phyloP scores from a whole-genome alignment of 2,797 vertebrate genomes.

The Lagocephalus sceleratus region DNA sequence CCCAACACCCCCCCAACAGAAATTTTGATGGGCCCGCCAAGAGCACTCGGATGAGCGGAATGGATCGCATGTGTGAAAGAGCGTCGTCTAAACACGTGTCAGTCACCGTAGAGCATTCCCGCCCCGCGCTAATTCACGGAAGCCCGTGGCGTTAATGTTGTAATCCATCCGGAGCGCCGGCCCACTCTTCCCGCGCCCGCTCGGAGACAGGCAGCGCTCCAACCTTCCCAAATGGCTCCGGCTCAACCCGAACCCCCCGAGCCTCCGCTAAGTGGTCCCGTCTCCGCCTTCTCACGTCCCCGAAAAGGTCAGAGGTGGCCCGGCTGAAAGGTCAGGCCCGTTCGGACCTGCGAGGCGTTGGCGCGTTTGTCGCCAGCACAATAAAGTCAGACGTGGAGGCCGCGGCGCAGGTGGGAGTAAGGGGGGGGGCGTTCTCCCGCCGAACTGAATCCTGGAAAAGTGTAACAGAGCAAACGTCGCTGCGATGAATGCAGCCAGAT shows the following conservation, averaged over 20 bases:
- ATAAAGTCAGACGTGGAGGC: too few relatives aligned
- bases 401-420: too few relatives aligned
- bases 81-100: conserved; percentile 60
- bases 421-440: too few relatives aligned
- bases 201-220: conserved; percentile 71
- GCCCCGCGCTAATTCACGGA: conserved; percentile 58
- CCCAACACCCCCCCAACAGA: too few relatives aligned
- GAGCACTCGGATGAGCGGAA: conserved; percentile 50
- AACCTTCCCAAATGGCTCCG: conserved; percentile 62
- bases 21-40: conserved; percentile 59
- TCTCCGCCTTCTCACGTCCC: neutral
- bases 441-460: too few relatives aligned
- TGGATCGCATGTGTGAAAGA: conserved; percentile 58
- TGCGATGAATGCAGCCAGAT: too few relatives aligned
- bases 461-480: too few relatives aligned
- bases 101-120: conserved; percentile 60
- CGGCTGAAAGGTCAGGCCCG: too few relatives aligned
- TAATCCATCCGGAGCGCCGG: conserved; percentile 59
- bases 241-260: conserved; percentile 52
- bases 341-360: too few relatives aligned
- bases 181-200: conserved; percentile 59
- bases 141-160: conserved; percentile 58
- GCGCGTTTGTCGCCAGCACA: too few relatives aligned
- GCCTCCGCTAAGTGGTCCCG: conserved; percentile 31
- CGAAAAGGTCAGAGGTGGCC: too few relatives aligned